Percentiles rank a stretch among this genome's conserved stretches.
phyloP scores from a whole-genome alignment of 2,888 invertebrate genomes.

The Oscheius sp. region DNA sequence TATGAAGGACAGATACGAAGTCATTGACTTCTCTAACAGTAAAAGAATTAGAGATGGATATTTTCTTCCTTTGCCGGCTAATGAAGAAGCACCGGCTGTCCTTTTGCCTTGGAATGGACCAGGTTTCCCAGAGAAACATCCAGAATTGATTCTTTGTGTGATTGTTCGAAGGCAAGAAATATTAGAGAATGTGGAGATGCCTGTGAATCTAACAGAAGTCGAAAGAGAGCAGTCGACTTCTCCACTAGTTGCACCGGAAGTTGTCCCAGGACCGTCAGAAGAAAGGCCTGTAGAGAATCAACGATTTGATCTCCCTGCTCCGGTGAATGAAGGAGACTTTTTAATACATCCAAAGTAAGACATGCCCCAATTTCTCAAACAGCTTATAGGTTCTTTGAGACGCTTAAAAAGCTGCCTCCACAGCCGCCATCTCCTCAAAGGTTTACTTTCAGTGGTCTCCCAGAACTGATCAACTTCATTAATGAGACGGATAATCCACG shows the following conservation, averaged over 20 bases:
- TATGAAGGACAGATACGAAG: slow-evolving; percentile 28
- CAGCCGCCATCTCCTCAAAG: neutral
- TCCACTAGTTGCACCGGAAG: slow-evolving; percentile 68
- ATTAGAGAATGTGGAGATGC: too few relatives aligned
- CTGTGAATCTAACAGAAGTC: too few relatives aligned
- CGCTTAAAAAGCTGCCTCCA: neutral
- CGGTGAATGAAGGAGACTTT: neutral
- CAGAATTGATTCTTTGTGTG: slow-evolving; percentile 33
- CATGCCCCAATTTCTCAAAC: neutral
- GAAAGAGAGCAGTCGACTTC: too few relatives aligned
- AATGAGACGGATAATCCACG: slow-evolving; percentile 12
- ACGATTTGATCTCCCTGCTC: neutral
- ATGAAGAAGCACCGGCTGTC: slow-evolving; percentile 36
- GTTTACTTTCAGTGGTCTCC: neutral
- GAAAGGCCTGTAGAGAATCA: neutral
- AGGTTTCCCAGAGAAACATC: slow-evolving; percentile 34
- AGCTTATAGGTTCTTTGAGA: neutral
- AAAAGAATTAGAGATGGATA: slow-evolving; percentile 34
- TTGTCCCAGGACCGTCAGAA: slow-evolving; percentile 68
- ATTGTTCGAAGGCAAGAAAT: neutral
- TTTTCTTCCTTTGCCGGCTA: slow-evolving; percentile 28
- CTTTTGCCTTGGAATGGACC: slow-evolving; percentile 47
- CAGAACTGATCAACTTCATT: slow-evolving; percentile 22
- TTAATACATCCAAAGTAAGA: neutral
- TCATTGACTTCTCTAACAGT: slow-evolving; percentile 31